phyloP scores from a whole-genome alignment of 2,888 invertebrate genomes.

The Sialis lutaria region DNA sequence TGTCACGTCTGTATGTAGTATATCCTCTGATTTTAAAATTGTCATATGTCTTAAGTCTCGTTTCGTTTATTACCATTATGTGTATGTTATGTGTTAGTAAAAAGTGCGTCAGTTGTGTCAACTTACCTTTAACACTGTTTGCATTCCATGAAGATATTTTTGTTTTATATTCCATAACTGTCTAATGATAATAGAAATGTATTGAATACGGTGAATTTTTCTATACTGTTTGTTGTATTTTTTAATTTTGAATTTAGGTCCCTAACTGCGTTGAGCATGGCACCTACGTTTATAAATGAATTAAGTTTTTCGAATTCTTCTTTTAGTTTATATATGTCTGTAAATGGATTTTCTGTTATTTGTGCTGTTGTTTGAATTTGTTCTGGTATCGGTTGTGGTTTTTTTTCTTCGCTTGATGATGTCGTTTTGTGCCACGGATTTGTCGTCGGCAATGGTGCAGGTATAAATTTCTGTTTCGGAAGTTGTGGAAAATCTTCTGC shows the following conservation, averaged over 20 bases:
- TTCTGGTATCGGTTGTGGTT: too few relatives aligned
- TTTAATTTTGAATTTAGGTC: not conserved
- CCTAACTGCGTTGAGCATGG: too few relatives aligned
- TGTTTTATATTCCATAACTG: constrained; percentile 3
- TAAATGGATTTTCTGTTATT: too few relatives aligned
- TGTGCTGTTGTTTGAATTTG: too few relatives aligned
- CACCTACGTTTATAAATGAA: too few relatives aligned
- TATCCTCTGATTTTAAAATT: constrained; percentile 11
- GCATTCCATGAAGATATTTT: constrained; percentile 3
- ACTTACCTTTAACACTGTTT: not conserved
- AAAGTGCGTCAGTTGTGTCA: not conserved
- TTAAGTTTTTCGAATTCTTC: too few relatives aligned
- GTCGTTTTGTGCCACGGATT: too few relatives aligned
- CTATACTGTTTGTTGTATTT: not conserved
- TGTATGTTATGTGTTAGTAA: not conserved
- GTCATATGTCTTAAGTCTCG: constrained; percentile 7
- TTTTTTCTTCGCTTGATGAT: too few relatives aligned
- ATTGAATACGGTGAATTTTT: not conserved
- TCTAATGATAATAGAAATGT: not conserved
- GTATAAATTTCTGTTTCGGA: too few relatives aligned
- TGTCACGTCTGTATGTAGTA: constrained; percentile 10
- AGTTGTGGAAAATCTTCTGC: too few relatives aligned
- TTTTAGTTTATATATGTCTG: too few relatives aligned
- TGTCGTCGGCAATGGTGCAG: too few relatives aligned
- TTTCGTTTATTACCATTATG: constrained; percentile 8